Evolutionary conservation across 2,113 vertebrate species (phyloP).

Genomic region (Etheostoma spectabile): DNA sequence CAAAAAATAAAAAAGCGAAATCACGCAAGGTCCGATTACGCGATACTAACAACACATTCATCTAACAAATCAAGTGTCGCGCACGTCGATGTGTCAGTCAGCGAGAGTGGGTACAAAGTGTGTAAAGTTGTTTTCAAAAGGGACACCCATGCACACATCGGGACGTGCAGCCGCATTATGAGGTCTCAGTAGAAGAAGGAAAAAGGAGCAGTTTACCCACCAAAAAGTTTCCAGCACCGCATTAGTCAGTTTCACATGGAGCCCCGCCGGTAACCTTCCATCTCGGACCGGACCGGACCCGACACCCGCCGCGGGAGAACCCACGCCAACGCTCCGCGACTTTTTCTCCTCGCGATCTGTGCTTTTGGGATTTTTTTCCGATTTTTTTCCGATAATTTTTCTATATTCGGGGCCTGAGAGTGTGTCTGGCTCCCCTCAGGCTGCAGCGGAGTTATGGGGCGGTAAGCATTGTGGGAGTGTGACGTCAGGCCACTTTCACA

Average conservation of each 20-base stretch:
- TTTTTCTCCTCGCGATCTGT: constrained; percentile 57
- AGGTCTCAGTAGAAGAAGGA: constrained; percentile 52
- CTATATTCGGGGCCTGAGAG: constrained; percentile 85
- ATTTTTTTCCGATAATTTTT: constrained; percentile 63
- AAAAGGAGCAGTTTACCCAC: constrained; percentile 80
- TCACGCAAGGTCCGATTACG: constrained; percentile 51
- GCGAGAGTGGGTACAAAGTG: constrained; percentile 22
- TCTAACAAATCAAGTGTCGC: constrained; percentile 30
- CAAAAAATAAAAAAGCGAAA: constrained; percentile 42
- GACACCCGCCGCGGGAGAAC: constrained; percentile 79
- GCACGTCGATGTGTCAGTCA: constrained; percentile 42
- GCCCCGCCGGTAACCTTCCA: constrained; percentile 78
- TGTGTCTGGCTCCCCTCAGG: constrained; percentile 82
- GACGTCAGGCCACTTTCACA: constrained; percentile 88
- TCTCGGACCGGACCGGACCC: constrained; percentile 69
- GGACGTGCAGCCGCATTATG: constrained; percentile 76
- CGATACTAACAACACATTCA: constrained; percentile 40
- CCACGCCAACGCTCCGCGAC: constrained; percentile 71
- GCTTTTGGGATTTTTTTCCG: constrained; percentile 35
- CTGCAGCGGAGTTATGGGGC: constrained; percentile 87
- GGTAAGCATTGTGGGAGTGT: constrained; percentile 89
- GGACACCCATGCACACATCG: constrained; percentile 55
- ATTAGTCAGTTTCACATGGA: constrained; percentile 83
- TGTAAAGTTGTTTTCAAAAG: constrained; percentile 58
- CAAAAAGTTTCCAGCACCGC: constrained; percentile 87